These are phyloP conservation scores for Brotula barbata DNA, from an alignment of 2,797 vertebrate species.

Conservation along the genomic window DNA sequence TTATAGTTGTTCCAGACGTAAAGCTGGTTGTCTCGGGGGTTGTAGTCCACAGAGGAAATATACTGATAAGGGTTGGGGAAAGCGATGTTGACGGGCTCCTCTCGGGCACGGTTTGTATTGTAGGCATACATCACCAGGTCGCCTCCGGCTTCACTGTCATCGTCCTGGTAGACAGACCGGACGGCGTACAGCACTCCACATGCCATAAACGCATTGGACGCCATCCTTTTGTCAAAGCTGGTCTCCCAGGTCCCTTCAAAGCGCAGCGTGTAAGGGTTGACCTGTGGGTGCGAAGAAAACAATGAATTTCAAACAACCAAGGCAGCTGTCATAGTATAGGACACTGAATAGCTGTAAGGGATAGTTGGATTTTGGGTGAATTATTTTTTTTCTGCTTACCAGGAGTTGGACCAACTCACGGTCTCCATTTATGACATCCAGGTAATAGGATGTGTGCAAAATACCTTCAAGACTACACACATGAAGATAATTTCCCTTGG, in stretches of 20 bases:
- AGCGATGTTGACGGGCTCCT: slow-evolving; percentile 83
- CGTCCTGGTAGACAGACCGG: slow-evolving; percentile 91
- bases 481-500: not conserved
- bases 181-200: slow-evolving; percentile 93
- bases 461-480: not conserved
- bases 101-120: slow-evolving; percentile 87
- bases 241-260: slow-evolving; percentile 97
- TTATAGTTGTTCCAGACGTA: slow-evolving; percentile 98
- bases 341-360: no score
- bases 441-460: not conserved
- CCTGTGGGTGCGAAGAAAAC: slow-evolving; percentile 55
- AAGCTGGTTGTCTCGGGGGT: slow-evolving; percentile 94
- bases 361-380: no score
- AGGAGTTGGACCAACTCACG: no score
- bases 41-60: slow-evolving; percentile 93
- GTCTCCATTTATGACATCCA: no score
- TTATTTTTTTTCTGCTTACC: no score
- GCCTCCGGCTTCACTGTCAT: slow-evolving; percentile 89
- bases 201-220: slow-evolving; percentile 96
- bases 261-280: slow-evolving; percentile 94
- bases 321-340: no score
- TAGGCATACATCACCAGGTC: slow-evolving; percentile 91
- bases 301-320: not conserved
- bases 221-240: slow-evolving; percentile 90
- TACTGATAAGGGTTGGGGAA: slow-evolving; percentile 97